Base-by-base conservation (phyloP, 2,888 invertebrate genomes). In the Synanthedon andrenaeformis region DNA sequence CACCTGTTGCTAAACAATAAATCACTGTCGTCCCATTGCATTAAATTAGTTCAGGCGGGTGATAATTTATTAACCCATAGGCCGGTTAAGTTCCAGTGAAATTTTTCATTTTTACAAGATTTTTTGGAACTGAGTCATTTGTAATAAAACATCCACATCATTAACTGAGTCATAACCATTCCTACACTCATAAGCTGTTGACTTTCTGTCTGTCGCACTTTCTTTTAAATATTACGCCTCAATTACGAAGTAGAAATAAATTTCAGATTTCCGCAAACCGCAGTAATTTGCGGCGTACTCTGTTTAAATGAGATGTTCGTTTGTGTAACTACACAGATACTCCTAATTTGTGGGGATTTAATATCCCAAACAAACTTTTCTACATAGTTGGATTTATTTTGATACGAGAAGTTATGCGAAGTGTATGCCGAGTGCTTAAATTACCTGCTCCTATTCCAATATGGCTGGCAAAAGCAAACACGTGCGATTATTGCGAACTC, bases 1-100 rank as follows among this genome's bases (percentile, higher is more conserved):
- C 60, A 66, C 66, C 64, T 66, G 66, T 66, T 64, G 64, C 64
- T 14, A 17, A 13, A 52, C 51, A 56, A 66, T 66, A 66, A 66
- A 66, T 66, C 66, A 66, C 45, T 45, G 45, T 49, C 49, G 49
- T 57, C 57, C 56, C 59, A 56, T 58, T 62, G 62, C 62, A 66
- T 66, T 62, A 65, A 58, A 65, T 65, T 66, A 66, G 61, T 63
- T 60, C 62, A 49, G 17, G 17, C 17, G 13, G 17, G 57, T 54
- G 52, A 54, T 62, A 66, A 66, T 66, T 66, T 66, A 66, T 66
- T 64, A 62, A 59, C 35, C 55, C 42, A 49, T 53, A 55, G 57
- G 55, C 57, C 57, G 54, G 52, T 54, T 60, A 55, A 59, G 58
- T 55, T 19, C 19, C 35, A 10, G 10, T 35, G 35, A 35, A 10